Evolutionary conservation across 2,888 invertebrate genomes (phyloP), one percentile per base, ranked within the genome.

Genomic region (Galerucella pusilla): DNA sequence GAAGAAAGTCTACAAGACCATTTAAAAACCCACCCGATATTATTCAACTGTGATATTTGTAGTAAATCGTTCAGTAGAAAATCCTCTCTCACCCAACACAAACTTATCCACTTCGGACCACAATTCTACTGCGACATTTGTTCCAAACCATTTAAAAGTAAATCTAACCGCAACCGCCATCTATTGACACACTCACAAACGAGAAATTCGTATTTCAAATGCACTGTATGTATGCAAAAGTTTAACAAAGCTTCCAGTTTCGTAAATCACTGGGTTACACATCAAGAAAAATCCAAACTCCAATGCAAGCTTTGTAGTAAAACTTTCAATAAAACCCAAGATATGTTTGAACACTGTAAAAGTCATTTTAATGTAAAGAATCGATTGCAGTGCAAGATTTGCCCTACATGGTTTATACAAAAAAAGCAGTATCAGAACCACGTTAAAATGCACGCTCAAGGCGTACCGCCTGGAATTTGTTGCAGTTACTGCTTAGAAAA

Each of bases 101-200:
- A 28, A 28, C 25, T 69, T 1, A 69, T 42, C 14, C 69, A 69
- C 35, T 45, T 49, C 25, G 61, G 69, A 9, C 61, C 49, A 12
- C 64, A 71, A 14, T 65, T 54, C 16, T 35, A 71, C 16, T 71
- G 71, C 65, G 57, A 57, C 12, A 45, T 54, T 42, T 71, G 71
- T 65, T 42, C 20, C 10, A 71, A 71, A 60, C 28, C 52, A 10
- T 71, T 71, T n/a, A 25, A 63, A 28, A 35, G 42, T 12, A 54
- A 65, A 42, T 42, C 52, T 1, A 64, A 65, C 28, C 45, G 64
- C 9, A 71, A 65, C 59, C 54, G 45, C n/a, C 71, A 71, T 57
- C 35, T 65, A 46, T n/a, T 57, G 20, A 64, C 49, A 3, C 71
- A 71, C 20, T 42, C 52, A 5, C 64, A 65, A 46, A 65, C 46